These are phyloP conservation scores for Oedothorax gibbosus DNA, from an alignment of 1,140 invertebrate species.

Conservation along the genomic window DNA sequence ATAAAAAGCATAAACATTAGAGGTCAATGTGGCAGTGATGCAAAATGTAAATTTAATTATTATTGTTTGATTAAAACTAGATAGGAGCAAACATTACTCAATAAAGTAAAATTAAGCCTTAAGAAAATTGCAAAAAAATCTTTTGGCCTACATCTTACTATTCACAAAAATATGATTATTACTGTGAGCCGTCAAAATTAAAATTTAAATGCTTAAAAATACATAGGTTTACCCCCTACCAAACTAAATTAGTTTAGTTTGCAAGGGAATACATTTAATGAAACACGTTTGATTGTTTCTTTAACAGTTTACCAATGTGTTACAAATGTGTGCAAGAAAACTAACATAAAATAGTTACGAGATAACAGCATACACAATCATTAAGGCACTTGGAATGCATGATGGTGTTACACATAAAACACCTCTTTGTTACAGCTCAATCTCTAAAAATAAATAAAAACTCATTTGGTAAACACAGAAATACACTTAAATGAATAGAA, in stretches of 20 bases:
- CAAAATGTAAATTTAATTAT: no score
- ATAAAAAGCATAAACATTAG: no score
- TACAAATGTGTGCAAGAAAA: slow-evolving; percentile 15
- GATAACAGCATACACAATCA: slow-evolving; percentile 19
- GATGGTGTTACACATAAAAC: slow-evolving; percentile 7
- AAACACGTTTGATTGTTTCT: not conserved
- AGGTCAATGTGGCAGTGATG: no score
- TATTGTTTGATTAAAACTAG: no score
- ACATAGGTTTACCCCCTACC: no score
- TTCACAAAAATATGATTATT: no score
- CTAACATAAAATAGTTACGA: slow-evolving; percentile 20
- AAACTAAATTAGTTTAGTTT: no score
- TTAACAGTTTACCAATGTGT: slow-evolving; percentile 1
- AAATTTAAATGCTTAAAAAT: no score
- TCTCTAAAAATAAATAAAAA: slow-evolving; percentile 58
- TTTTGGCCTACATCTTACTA: no score
- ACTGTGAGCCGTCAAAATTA: no score
- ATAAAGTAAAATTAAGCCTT: no score
- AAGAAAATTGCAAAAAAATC: not conserved
- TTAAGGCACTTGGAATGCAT: slow-evolving; percentile 60
- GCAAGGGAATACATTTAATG: not conserved
- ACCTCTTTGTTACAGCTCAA: slow-evolving; percentile 20
- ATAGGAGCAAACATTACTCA: no score
- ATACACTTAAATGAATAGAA: slow-evolving; percentile 47
- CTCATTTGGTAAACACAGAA: slow-evolving; percentile 52